Conservation (phyloP, 2,113 vertebrate species). For the Aphyosemion australe region DNA sequence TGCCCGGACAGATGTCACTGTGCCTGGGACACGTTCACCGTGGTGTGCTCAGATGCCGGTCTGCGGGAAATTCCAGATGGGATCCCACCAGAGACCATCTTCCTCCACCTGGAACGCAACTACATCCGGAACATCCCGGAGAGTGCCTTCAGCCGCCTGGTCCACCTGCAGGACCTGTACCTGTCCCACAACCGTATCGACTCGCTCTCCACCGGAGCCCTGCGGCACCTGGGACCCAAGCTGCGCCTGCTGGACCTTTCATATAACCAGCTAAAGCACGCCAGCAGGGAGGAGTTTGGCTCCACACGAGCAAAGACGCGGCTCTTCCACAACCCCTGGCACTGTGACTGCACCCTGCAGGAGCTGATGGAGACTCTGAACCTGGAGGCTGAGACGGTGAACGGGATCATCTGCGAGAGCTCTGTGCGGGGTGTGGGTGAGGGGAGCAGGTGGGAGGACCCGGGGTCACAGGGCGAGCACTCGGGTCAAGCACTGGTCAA, state of each 20-base stretch:
- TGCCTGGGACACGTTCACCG: constrained; percentile 70
- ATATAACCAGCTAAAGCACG: constrained; percentile 76
- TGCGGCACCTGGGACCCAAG: constrained; percentile 73
- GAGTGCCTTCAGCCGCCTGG: constrained; percentile 73
- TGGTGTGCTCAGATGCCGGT: constrained; percentile 74
- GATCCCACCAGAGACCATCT: constrained; percentile 74
- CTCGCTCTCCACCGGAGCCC: constrained; percentile 70
- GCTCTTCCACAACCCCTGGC: constrained; percentile 83
- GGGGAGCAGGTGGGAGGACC: constrained; percentile 78
- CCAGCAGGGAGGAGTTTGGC: constrained; percentile 73
- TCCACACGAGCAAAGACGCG: constrained; percentile 75
- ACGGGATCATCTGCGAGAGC: constrained; percentile 80
- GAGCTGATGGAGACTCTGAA: constrained; percentile 80
- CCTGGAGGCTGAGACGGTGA: constrained; percentile 75
- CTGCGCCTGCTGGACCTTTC: constrained; percentile 81
- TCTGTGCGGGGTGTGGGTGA: constrained; percentile 74
- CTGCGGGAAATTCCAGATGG: constrained; percentile 76
- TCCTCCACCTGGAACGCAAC: constrained; percentile 81
- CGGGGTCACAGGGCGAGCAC: constrained; percentile 64
- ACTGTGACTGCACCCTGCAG: constrained; percentile 82
- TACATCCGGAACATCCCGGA: constrained; percentile 77
- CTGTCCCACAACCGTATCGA: constrained; percentile 82
- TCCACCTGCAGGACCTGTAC: constrained; percentile 78
- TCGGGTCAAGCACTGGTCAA: constrained; percentile 75
- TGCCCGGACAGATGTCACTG: constrained; percentile 74